Evolutionary conservation across 2,113 vertebrate species (phyloP), one percentile per base, ranked within the genome.

Genomic region (Brachirus orientalis): DNA sequence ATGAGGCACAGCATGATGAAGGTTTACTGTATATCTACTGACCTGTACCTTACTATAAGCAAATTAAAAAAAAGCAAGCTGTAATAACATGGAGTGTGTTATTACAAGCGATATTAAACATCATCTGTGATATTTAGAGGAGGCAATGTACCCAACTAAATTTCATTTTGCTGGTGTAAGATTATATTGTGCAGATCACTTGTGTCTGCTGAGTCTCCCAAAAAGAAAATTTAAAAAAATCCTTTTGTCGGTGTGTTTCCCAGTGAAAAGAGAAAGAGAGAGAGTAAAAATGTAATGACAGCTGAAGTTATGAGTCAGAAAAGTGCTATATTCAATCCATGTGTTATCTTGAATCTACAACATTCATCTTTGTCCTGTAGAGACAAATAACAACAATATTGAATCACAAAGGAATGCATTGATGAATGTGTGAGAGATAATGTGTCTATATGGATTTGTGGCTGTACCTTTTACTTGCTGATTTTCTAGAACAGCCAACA

Each of bases 171-270:
- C 8, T 65, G 47, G 43, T 69, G 81, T 68, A 70, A 76, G 57
- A 47, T 77, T 50, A 82, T 72, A 68, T 52, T 65, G 64, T 64
- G 45, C 53, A 81, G 61, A 80, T 72, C 22, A 37, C 41, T 55
- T 44, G 47, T 65, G 67, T 73, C 53, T 71, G 65, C 72, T 65
- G 67, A 82, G 41, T 54, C n/a, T 78, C 44, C 65, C 51, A 59
- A 52, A 62, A 50, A 67, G 16, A 22, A 14, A 71, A 47, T n/a
- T n/a, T 54, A 43, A 33, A 50, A 20, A 1, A 17, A 37, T 13
- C 46, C n/a, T 60, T 73, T 63, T 37, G 41, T 56, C 20, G 37
- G 56, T 11, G 14, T 16, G 19, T 50, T 48, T 9, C 22, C 10
- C 6, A 3, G 11, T 47, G 18, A 56, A 63, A 67, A 55, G 40